phyloP scores from a whole-genome alignment of 2,888 invertebrate genomes.

The Glaucopsyche alexis region DNA sequence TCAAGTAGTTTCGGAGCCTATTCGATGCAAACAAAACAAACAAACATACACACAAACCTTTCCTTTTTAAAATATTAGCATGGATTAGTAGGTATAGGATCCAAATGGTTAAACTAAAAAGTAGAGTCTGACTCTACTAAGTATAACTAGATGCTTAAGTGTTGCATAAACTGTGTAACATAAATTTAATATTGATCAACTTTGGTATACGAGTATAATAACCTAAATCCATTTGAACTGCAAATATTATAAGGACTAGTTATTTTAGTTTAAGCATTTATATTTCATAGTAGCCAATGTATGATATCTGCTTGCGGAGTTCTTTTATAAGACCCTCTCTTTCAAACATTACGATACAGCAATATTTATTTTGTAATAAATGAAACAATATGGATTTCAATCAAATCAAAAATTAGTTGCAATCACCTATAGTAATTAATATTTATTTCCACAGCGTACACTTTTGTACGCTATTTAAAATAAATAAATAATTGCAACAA shows the following conservation, averaged over 20 bases:
- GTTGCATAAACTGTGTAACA: neutral
- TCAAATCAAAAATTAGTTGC: too few species aligned
- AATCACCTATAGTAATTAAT: neutral
- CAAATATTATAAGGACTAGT: neutral
- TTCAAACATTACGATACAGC: too few species aligned
- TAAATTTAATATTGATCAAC: constrained; percentile 9
- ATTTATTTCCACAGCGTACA: neutral
- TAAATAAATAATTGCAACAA: neutral
- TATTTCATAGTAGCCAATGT: neutral
- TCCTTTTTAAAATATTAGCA: too few species aligned
- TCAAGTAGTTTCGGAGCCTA: too few species aligned
- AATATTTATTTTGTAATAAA: too few species aligned
- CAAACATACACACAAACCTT: too few species aligned
- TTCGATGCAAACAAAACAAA: too few species aligned
- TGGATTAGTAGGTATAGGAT: too few species aligned
- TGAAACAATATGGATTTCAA: too few species aligned
- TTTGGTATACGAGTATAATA: constrained; percentile 18
- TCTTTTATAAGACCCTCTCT: neutral
- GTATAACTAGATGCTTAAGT: neutral
- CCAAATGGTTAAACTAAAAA: too few species aligned
- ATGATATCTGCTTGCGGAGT: neutral
- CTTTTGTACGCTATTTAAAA: neutral
- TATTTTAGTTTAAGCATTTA: neutral
- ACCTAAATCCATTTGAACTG: constrained; percentile 4
- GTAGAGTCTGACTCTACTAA: too few species aligned